A percentile compares a stretch with the other conserved stretches of the same genome.
Evolutionary conservation across 1,140 invertebrate species (phyloP).

Genomic region (Leptinotarsa undecemlineata): DNA sequence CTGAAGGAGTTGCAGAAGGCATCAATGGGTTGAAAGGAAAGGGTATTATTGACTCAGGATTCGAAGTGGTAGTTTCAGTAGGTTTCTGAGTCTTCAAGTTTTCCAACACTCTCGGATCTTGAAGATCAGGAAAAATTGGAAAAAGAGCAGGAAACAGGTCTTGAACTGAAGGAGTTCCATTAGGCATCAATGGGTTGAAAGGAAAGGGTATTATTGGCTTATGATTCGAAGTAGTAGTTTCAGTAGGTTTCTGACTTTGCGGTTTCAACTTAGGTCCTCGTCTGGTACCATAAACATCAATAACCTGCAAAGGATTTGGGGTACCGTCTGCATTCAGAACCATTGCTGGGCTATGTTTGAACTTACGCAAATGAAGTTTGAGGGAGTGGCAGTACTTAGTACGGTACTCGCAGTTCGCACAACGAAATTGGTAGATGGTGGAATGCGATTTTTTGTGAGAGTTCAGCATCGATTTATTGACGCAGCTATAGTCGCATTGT

Average conservation of each 20-base stretch:
- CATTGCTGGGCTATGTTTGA: conserved; percentile 82
- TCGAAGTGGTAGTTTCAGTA: conserved; percentile 25
- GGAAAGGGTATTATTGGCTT: conserved; percentile 44
- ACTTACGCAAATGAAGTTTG: conserved; percentile 93
- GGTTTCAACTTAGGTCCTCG: conserved; percentile 75
- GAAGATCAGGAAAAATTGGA: conserved; percentile 45
- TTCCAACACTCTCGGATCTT: conserved; percentile 40
- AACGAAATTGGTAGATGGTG: conserved; percentile 94
- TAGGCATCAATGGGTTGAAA: conserved; percentile 18
- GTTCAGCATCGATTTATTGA: conserved; percentile 99
- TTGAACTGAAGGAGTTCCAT: conserved; percentile 21
- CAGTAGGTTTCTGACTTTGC: conserved; percentile 37
- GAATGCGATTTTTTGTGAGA: conserved; percentile 98
- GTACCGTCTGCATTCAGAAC: conserved; percentile 87
- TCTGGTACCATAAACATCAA: conserved; percentile 87
- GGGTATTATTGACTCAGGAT: conserved; percentile 39
- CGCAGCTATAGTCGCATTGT: conserved; percentile 90
- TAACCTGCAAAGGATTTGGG: conserved; percentile 82
- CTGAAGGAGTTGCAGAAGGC: not conserved
- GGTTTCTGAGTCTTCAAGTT: not conserved
- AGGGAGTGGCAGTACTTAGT: conserved; percentile 98
- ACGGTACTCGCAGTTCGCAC: conserved; percentile 92
- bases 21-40: conserved; percentile 37
- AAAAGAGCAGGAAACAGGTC: conserved; percentile 42
- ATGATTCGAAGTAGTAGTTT: conserved; percentile 27